phyloP scores from a whole-genome alignment of 2,797 vertebrate genomes.

The Diglossa cyanea region DNA sequence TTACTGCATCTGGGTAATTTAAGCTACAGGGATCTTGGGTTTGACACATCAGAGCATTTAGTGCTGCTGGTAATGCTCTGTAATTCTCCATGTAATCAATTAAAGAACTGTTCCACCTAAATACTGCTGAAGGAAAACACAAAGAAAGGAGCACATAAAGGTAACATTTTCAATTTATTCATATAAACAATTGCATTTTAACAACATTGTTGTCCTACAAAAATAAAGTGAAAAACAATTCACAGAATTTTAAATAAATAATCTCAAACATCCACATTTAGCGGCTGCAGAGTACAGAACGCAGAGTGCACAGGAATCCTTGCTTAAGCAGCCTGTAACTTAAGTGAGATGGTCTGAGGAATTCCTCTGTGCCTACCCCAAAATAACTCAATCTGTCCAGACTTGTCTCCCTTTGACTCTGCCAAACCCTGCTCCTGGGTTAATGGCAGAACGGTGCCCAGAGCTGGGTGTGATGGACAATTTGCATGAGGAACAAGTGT shows the following conservation, averaged over 20 bases:
- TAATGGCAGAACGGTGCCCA: not conserved
- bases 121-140: not conserved
- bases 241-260: conserved; percentile 55
- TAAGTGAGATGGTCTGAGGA: not conserved
- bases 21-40: not conserved
- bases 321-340: not conserved
- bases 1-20: not conserved
- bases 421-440: not conserved
- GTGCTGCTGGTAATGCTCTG: not conserved
- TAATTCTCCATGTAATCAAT: not conserved
- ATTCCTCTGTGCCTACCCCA: not conserved
- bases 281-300: not conserved
- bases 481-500: not conserved
- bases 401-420: not conserved
- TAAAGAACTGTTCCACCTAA: not conserved
- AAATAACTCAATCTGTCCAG: not conserved
- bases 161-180: conserved; percentile 33
- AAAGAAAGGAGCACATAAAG: not conserved
- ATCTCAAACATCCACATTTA: not conserved
- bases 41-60: not conserved
- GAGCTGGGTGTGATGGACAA: not conserved
- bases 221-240: conserved; percentile 59
- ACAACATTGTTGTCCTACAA: conserved; percentile 42
- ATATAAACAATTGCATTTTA: conserved; percentile 21
- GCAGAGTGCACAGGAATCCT: not conserved